Base-by-base conservation (phyloP, 92 coral and sea anemone species). In the Siderastrea radians region DNA sequence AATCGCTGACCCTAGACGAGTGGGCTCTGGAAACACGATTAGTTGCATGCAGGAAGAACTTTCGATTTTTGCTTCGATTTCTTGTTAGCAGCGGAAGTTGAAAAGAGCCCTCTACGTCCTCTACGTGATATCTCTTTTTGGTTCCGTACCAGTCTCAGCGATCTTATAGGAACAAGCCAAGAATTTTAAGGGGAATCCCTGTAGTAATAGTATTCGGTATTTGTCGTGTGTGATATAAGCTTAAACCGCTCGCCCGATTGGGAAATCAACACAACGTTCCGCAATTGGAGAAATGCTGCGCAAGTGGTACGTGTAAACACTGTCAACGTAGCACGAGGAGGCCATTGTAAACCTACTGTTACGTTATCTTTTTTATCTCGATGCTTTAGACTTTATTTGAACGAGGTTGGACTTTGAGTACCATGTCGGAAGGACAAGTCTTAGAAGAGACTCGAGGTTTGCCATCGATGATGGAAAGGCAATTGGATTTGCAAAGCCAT, bases 391-490 rank as follows among this genome's bases (percentile, higher is more conserved):
- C 49, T 82, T 11, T 14, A 49, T 14, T 69, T 2, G 17, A 12
- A 19, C 16, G 72, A 64, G n/a, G 15, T 79, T 79, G 15, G 4
- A 26, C 57, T 9, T 16, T 19, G 0, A 49, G 12, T n/a, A 49
- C 38, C 49, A 74, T 84, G 81, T 67, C 45, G 44, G 50, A 60
- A 58, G 60, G 10, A 49, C 72, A 74, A n/a, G 38, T 26, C 38
- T 26, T 26, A 26, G 38, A 26, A 26, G 73, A 44, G 72, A 45
- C 7, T 71, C 68, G 54, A 47, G 86, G 57, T 17, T 26, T 84
- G 80, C 44, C 81, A 17, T 62, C 72, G 62, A 72, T 83, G 81
- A 45, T 62, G 16, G 82, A 77, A 14, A 69, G 13, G 47, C 67
- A 49, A 38, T 57, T 58, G 71, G 81, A 51, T 12, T 10, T 63